These are phyloP conservation scores for Alligator mississippiensis DNA, from an alignment of 2,113 vertebrate species.

Conservation along the genomic window DNA sequence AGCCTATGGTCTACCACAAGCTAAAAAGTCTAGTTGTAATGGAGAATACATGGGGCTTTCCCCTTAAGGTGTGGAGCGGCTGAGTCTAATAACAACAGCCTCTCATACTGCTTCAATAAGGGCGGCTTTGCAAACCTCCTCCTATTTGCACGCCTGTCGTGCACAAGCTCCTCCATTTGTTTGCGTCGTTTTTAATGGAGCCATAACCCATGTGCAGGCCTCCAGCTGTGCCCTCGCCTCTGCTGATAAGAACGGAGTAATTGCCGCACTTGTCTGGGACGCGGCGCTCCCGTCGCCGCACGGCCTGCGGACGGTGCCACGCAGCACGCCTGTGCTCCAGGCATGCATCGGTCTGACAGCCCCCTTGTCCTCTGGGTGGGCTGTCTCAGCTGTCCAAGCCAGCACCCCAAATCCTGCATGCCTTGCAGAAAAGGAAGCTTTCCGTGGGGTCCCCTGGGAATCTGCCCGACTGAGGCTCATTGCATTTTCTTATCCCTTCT, in stretches of 20 bases:
- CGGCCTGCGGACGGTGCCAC: background rate
- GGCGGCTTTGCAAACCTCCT: background rate
- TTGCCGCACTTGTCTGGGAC: background rate
- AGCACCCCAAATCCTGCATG: background rate
- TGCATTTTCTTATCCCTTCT: background rate
- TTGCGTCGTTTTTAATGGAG: accelerated
- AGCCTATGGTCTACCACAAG: background rate
- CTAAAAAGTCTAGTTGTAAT: background rate
- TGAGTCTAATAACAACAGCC: background rate
- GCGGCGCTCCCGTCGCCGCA: accelerated
- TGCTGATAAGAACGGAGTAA: background rate
- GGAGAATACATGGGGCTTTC: background rate
- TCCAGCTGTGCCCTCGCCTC: background rate
- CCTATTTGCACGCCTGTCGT: background rate
- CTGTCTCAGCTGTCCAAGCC: background rate
- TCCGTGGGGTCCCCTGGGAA: background rate
- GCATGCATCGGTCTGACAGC: accelerated
- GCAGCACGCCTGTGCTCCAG: background rate
- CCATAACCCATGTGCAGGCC: background rate
- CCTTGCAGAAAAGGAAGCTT: background rate
- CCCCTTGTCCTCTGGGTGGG: accelerated
- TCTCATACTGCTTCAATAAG: background rate
- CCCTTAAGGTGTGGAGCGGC: background rate
- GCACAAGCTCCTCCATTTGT: background rate
- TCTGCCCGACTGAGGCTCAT: background rate